These are phyloP conservation scores for Umimayanthus chanpuru DNA, from an alignment of 92 coral and sea anemone genomes.

Conservation along the genomic window DNA sequence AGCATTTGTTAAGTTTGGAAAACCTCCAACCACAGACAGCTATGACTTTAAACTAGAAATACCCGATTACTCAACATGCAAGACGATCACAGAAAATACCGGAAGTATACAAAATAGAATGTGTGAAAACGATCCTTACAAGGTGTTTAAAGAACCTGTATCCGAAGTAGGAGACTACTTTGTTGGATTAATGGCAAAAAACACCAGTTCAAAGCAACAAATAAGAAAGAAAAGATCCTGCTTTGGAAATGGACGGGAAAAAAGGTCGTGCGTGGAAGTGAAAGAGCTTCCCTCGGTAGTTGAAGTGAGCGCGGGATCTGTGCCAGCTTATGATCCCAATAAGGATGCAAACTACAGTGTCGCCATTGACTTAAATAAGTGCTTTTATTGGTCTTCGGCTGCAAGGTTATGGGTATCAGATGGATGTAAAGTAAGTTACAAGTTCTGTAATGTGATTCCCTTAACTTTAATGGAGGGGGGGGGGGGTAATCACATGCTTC, in stretches of 20 bases:
- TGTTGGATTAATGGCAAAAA: constrained; percentile 26
- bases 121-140: constrained; percentile 23
- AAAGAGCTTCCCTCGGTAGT: constrained; percentile 45
- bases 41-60: constrained; percentile 17
- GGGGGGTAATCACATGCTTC: too few species aligned
- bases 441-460: too few species aligned
- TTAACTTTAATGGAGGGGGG: too few species aligned
- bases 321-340: constrained; percentile 46
- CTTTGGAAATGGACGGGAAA: constrained; percentile 14
- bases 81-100: not conserved
- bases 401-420: constrained; percentile 46
- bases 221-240: constrained; percentile 44
- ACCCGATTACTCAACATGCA: constrained; percentile 35
- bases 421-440: constrained; percentile 51
- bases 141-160: constrained; percentile 5
- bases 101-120: not conserved
- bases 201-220: not conserved
- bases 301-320: not conserved
- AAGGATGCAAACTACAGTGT: constrained; percentile 43
- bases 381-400: constrained; percentile 54
- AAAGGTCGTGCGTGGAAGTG: constrained; percentile 50
- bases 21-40: constrained; percentile 19
- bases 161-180: constrained; percentile 39
- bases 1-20: constrained; percentile 21
- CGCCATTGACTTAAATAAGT: constrained; percentile 32